Evolutionary conservation across 2,797 vertebrate genomes (phyloP).

Genomic region (Gorsachius magnificus): DNA sequence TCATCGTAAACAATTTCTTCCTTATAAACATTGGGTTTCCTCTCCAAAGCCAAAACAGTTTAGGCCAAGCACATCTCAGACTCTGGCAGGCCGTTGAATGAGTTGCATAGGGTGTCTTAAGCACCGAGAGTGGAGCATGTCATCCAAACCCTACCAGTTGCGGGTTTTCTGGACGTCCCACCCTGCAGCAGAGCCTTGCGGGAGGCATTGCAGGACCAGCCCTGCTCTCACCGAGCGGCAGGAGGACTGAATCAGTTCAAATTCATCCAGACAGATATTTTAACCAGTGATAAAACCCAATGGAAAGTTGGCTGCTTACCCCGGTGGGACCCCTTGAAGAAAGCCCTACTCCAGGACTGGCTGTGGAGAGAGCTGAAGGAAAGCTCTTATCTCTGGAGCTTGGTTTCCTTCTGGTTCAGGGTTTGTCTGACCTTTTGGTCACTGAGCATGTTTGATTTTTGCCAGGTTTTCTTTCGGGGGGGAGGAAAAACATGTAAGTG

Average conservation of each 20-base stretch:
- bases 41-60: neutral
- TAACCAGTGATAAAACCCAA: neutral
- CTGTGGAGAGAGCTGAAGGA: rapidly evolving
- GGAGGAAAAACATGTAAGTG: neutral
- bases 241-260: neutral
- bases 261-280: neutral
- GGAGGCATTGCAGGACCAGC: neutral
- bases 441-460: neutral
- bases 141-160: neutral
- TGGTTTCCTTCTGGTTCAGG: conserved; percentile 14
- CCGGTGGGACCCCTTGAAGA: neutral
- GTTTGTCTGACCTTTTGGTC: conserved; percentile 53
- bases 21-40: neutral
- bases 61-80: neutral
- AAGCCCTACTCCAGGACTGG: neutral
- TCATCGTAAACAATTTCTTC: neutral
- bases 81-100: neutral
- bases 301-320: neutral
- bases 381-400: conserved; percentile 38
- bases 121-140: neutral
- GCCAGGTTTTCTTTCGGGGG: neutral
- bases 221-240: neutral
- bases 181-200: neutral
- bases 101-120: neutral
- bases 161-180: neutral